Percentiles rank a stretch among this genome's conserved stretches.
phyloP scores from a whole-genome alignment of 2,888 invertebrate genomes.

The Bruchidius siliquastri region DNA sequence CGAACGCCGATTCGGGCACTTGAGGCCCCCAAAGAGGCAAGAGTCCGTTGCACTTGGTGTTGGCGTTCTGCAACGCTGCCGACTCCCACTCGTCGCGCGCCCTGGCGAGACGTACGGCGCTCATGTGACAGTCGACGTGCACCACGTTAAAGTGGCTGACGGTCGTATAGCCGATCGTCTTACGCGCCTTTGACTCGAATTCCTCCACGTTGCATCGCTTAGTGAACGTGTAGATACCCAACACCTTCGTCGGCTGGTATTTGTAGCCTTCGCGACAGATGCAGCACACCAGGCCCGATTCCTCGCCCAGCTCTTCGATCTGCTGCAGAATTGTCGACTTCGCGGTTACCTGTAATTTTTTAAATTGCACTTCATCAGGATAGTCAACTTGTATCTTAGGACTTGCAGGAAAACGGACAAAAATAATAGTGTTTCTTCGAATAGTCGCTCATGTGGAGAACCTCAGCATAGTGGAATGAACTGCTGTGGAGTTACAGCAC shows the following conservation, averaged over 20 bases:
- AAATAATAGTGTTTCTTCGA: too few relatives aligned
- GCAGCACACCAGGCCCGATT: slow-evolving; percentile 92
- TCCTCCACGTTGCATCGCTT: slow-evolving; percentile 93
- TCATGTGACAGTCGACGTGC: slow-evolving; percentile 97
- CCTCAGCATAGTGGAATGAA: too few relatives aligned
- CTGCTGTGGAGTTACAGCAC: too few relatives aligned
- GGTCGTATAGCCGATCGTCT: slow-evolving; percentile 75
- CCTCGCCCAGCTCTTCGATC: slow-evolving; percentile 93
- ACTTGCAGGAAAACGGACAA: too few relatives aligned
- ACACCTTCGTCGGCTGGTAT: slow-evolving; percentile 87
- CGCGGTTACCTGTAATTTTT: slow-evolving; percentile 62
- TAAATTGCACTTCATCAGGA: too few relatives aligned
- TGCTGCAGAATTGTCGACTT: slow-evolving; percentile 86
- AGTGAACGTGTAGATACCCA: slow-evolving; percentile 95
- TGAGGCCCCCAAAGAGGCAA: slow-evolving; percentile 96
- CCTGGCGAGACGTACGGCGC: slow-evolving; percentile 72
- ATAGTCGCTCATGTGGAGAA: too few relatives aligned
- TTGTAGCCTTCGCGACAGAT: slow-evolving; percentile 98
- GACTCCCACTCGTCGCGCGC: slow-evolving; percentile 95
- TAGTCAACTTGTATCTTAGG: too few relatives aligned
- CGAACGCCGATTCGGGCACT: slow-evolving; percentile 88
- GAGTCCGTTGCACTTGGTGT: slow-evolving; percentile 94
- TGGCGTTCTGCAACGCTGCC: slow-evolving; percentile 95
- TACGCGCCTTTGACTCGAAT: slow-evolving; percentile 75
- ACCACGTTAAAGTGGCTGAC: slow-evolving; percentile 98